Evolutionary conservation across 2,888 invertebrate genomes (phyloP).

Genomic region (Cosmia trapezina): DNA sequence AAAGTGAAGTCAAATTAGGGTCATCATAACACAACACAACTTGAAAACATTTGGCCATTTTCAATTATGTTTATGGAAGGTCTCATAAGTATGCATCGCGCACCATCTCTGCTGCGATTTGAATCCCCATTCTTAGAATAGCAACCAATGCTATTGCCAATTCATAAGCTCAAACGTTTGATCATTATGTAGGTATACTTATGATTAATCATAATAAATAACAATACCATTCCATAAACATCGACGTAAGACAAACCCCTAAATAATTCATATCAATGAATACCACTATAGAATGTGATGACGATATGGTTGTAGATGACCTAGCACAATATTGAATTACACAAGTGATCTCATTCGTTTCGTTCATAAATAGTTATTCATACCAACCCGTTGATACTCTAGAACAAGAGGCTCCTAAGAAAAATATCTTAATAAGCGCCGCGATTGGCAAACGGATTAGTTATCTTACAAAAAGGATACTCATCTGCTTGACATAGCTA

Average conservation of each 20-base stretch:
- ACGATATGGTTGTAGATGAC: slow-evolving; percentile 43
- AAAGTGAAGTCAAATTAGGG: neutral
- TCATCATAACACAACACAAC: neutral
- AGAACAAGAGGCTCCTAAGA: slow-evolving; percentile 16
- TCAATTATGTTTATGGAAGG: neutral
- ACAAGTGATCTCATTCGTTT: slow-evolving; percentile 52
- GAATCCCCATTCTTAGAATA: neutral
- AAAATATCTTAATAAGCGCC: neutral
- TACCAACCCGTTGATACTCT: slow-evolving; percentile 20
- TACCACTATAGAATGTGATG: slow-evolving; percentile 33
- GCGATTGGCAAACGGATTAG: slow-evolving; percentile 19
- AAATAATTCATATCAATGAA: slow-evolving; percentile 52
- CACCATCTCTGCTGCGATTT: neutral
- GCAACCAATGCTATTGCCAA: neutral
- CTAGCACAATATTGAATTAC: slow-evolving; percentile 59
- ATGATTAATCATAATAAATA: slow-evolving; percentile 21
- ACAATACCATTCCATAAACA: slow-evolving; percentile 2
- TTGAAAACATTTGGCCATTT: neutral
- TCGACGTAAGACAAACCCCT: slow-evolving; percentile 22
- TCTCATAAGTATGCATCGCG: neutral
- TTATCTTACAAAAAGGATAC: slow-evolving; percentile 25
- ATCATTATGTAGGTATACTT: neutral
- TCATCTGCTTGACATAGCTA: slow-evolving; percentile 32
- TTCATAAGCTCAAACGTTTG: slow-evolving; percentile 14
- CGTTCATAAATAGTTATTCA: slow-evolving; percentile 32